Evolutionary conservation across 2,888 invertebrate species (phyloP).

Genomic region (Alentia gelatinosa): DNA sequence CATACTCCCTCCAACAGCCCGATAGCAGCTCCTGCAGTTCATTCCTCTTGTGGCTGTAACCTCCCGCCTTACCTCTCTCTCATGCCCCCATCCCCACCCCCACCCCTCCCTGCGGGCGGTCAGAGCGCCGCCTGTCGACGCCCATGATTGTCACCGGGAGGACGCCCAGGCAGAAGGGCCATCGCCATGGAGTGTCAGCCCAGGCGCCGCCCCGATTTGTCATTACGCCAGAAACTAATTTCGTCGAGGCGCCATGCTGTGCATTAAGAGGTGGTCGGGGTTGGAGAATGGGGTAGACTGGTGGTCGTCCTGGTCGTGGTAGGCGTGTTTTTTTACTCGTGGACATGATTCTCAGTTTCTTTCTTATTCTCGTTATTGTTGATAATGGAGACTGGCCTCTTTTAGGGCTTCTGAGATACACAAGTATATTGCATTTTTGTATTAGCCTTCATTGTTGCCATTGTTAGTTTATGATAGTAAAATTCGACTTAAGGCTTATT

Average conservation of each 20-base stretch:
- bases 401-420: too few relatives aligned
- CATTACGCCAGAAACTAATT: conserved; percentile 42
- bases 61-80: background rate
- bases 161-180: background rate
- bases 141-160: background rate
- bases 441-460: too few relatives aligned
- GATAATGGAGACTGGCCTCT: too few relatives aligned
- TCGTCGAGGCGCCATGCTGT: background rate
- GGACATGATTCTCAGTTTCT: too few relatives aligned
- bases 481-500: too few relatives aligned
- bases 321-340: too few relatives aligned
- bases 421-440: too few relatives aligned
- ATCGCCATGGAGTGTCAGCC: background rate
- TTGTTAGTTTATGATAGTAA: too few relatives aligned
- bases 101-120: background rate
- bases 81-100: background rate
- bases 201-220: background rate
- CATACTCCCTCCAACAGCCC: too few relatives aligned
- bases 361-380: too few relatives aligned
- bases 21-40: background rate
- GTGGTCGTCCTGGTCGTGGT: background rate
- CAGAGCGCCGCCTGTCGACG: background rate
- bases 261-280: conserved; percentile 22
- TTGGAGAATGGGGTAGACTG: background rate
- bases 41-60: background rate